These are phyloP conservation scores for Tadarida brasiliensis DNA, from an alignment of 2,797 vertebrate species.

Conservation along the genomic window DNA sequence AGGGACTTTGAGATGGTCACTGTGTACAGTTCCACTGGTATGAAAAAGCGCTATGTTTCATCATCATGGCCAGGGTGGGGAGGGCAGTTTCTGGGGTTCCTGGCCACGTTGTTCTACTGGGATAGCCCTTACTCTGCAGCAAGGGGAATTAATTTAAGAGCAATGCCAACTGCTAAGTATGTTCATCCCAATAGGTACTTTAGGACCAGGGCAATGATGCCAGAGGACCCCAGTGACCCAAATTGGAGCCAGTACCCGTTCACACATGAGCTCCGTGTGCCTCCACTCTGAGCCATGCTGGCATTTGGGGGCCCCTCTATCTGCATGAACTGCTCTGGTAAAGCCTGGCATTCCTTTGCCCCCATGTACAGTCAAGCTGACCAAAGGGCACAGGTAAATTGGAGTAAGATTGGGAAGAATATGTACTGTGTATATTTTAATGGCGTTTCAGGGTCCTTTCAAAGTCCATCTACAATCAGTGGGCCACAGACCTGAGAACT, in stretches of 20 bases:
- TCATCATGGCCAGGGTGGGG: not conserved
- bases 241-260: not conserved
- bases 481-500: accelerated
- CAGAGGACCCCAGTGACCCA: not conserved
- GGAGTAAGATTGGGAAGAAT: not conserved
- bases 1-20: not conserved
- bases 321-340: not conserved
- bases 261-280: accelerated
- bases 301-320: not conserved
- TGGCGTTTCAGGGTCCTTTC: not conserved
- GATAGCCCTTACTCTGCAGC: not conserved
- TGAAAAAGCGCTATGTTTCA: not conserved
- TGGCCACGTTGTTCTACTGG: not conserved
- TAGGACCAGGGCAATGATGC: not conserved
- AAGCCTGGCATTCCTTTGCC: not conserved
- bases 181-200: not conserved
- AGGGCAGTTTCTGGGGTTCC: not conserved
- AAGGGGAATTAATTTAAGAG: constrained; percentile 46
- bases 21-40: not conserved
- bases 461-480: not conserved
- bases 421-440: not conserved
- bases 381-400: not conserved
- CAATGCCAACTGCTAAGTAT: not conserved
- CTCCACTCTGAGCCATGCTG: not conserved
- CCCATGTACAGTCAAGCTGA: not conserved